Evolutionary conservation across 2,888 invertebrate species (phyloP), one percentile per base, ranked within the genome.

Genomic region (Polydrusus pterygomalis): DNA sequence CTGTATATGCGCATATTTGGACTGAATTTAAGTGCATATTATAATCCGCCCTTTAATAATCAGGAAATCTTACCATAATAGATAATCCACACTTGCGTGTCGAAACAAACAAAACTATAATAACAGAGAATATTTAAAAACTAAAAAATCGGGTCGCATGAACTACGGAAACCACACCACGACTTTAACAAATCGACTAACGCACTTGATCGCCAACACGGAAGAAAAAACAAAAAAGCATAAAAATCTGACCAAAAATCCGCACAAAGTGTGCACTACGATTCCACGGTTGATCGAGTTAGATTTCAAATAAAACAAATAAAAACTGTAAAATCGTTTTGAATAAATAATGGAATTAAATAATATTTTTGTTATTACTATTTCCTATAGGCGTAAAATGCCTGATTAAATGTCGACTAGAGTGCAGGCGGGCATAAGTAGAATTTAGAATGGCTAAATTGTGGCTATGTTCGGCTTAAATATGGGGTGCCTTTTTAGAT

Each of bases 161-260:
- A n/a, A 20, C n/a, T 13, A 25, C 54, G 30, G 8, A 54, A 54
- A 54, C 54, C 54, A 54, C 30, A 30, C 54, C 30, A 54, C 54
- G 25, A 54, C 8, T n/a, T n/a, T n/a, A 20, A n/a, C 11, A 25
- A 54, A 13, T 25, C n/a, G 13, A 25, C 30, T n/a, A 54, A 51
- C 51, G 51, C 51, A 51, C 18, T 20, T 18, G 20, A 51, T 49
- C 8, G 8, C 17, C 51, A 51, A 20, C 5, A 5, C 8, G 10
- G 3, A 3, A 51, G 11, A 11, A 2, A 51, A 51, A 51, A 51
- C n/a, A 30, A 25, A 25, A 34, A 54, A 54, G 25, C 7, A n/a
- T 54, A 54, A 51, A 51, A 51, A 25, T 54, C 30, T 25, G 13
- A 54, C n/a, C 25, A 47, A 47, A 47, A 43, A 17, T 47, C 47